phyloP scores from a whole-genome alignment of 2,113 vertebrate species.

The Podocnemis expansa region DNA sequence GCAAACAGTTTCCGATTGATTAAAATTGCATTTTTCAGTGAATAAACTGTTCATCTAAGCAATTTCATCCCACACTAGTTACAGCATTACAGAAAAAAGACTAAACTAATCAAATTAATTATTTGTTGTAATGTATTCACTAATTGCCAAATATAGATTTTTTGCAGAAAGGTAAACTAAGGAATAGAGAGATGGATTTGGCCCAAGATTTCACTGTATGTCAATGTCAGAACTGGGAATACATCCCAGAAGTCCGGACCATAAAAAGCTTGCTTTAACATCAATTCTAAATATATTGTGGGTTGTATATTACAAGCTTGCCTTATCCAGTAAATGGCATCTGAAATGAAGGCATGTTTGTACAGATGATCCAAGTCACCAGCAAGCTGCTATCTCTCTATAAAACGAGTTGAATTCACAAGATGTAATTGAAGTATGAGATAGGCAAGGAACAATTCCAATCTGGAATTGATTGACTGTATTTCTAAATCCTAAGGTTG shows the following conservation, averaged over 20 bases:
- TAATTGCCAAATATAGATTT: neutral
- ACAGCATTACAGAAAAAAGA: neutral
- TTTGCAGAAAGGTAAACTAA: neutral
- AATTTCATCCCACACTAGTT: neutral
- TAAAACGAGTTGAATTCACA: neutral
- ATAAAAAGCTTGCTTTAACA: neutral
- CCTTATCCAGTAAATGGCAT: neutral
- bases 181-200: neutral
- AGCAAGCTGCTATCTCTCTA: rapidly evolving
- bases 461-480: neutral
- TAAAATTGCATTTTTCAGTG: neutral
- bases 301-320: rapidly evolving
- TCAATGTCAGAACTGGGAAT: neutral
- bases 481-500: neutral
- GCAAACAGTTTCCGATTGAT: neutral
- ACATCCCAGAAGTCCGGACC: neutral
- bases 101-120: neutral
- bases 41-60: neutral
- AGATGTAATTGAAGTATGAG: neutral
- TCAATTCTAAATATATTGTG: neutral
- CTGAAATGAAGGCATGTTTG: neutral
- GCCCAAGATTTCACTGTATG: too few relatives aligned
- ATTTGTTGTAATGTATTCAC: neutral
- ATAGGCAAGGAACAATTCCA: neutral
- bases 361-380: neutral